Conservation (phyloP, 2,113 vertebrate genomes). For the Micromys minutus region DNA sequence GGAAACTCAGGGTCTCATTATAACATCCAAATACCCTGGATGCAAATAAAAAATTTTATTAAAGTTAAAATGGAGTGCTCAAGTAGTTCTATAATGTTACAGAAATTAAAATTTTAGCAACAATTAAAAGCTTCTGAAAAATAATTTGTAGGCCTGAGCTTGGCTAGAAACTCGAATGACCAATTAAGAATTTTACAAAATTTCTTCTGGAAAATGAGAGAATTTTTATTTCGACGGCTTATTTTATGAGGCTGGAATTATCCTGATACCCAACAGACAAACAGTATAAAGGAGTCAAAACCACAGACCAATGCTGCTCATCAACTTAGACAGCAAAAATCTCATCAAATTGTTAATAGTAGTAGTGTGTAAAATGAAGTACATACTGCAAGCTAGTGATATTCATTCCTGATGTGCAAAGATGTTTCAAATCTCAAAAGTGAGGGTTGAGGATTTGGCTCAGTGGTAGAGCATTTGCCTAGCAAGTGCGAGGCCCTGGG, state of each 20-base stretch:
- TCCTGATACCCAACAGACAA: neutral
- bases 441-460: too few species aligned
- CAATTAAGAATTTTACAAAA: neutral
- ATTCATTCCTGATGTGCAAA: neutral
- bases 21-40: neutral
- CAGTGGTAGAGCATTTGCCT: too few species aligned
- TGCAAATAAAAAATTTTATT: neutral
- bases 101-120: neutral
- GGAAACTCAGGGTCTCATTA: neutral
- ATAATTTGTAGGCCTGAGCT: neutral
- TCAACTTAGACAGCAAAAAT: neutral
- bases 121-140: neutral
- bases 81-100: neutral
- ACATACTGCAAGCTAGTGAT: neutral
- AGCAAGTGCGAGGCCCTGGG: too few species aligned
- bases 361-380: neutral
- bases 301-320: neutral
- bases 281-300: neutral
- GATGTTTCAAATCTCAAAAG: neutral
- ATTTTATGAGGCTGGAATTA: neutral
- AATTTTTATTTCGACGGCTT: neutral
- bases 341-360: constrained; percentile 2
- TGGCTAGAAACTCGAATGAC: neutral
- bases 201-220: neutral
- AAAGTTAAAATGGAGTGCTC: neutral